phyloP scores from a whole-genome alignment of 2,113 vertebrate species.

The Speoplatyrhinus poulsoni region DNA sequence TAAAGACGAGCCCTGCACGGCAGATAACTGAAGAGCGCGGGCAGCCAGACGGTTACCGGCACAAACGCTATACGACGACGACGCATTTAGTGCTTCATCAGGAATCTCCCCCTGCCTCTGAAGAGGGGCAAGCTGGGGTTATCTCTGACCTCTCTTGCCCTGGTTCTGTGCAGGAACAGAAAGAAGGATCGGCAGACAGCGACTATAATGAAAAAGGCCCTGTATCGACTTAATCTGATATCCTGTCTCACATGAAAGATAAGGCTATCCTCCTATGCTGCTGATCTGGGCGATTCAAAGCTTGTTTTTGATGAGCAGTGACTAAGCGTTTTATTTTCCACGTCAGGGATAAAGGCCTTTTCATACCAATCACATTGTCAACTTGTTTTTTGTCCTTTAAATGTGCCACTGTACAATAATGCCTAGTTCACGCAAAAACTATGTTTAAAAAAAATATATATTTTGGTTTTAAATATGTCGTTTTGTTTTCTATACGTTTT shows the following conservation, averaged over 20 bases:
- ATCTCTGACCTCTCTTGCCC: slow-evolving; percentile 35
- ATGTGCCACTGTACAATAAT: no score
- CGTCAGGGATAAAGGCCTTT: slow-evolving; percentile 22
- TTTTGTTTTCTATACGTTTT: no score
- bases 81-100: slow-evolving; percentile 23
- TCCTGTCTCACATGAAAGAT: slow-evolving; percentile 64
- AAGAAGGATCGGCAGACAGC: slow-evolving; percentile 32
- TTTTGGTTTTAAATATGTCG: no score
- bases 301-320: slow-evolving; percentile 51
- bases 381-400: no score
- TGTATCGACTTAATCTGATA: slow-evolving; percentile 51
- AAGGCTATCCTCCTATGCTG: slow-evolving; percentile 40
- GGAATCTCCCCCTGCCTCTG: slow-evolving; percentile 30
- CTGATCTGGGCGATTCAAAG: slow-evolving; percentile 56
- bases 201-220: slow-evolving; percentile 41
- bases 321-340: slow-evolving; percentile 54
- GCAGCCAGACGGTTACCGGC: background rate
- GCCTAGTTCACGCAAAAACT: no score
- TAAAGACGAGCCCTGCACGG: slow-evolving; percentile 17
- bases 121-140: slow-evolving; percentile 28
- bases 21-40: slow-evolving; percentile 33
- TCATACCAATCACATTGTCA: background rate
- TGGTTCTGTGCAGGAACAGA: slow-evolving; percentile 22
- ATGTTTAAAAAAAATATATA: no score
- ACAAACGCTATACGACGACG: slow-evolving; percentile 15